These are phyloP conservation scores for Drosophila truncata DNA, from an alignment of 1,140 invertebrate species.

Conservation along the genomic window DNA sequence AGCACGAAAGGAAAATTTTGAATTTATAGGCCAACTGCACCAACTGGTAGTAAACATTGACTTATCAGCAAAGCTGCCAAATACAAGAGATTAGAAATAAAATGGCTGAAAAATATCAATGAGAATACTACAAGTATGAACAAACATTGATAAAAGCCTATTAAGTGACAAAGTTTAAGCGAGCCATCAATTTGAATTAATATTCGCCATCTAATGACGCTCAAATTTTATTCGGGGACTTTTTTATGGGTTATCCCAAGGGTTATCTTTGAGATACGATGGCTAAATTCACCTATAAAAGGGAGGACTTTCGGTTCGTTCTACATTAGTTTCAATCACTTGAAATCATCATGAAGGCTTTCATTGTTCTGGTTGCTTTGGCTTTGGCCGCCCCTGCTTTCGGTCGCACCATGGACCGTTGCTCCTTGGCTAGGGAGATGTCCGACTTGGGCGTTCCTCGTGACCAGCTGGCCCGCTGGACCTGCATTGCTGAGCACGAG, in stretches of 20 bases:
- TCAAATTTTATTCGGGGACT: not conserved
- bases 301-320: not conserved
- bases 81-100: constrained; percentile 3
- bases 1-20: constrained; percentile 6
- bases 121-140: constrained; percentile 4
- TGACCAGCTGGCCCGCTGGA: constrained; percentile 58
- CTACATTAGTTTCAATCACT: constrained; percentile 52
- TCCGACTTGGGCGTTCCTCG: too few relatives aligned
- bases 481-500: constrained; percentile 72
- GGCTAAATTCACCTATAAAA: not conserved
- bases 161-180: not conserved
- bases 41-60: constrained; percentile 3
- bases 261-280: constrained; percentile 12
- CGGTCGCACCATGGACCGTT: too few relatives aligned
- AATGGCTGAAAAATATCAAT: constrained; percentile 18
- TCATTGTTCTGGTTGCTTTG: constrained; percentile 65
- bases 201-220: not conserved
- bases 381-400: constrained; percentile 63
- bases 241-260: not conserved
- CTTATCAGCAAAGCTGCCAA: not conserved
- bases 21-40: not conserved
- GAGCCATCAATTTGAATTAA: constrained; percentile 1
- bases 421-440: too few relatives aligned
- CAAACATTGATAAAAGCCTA: not conserved
- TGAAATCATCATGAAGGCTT: constrained; percentile 66